phyloP scores from a whole-genome alignment of 2,113 vertebrate genomes.

The Hydrolagus affinis region DNA sequence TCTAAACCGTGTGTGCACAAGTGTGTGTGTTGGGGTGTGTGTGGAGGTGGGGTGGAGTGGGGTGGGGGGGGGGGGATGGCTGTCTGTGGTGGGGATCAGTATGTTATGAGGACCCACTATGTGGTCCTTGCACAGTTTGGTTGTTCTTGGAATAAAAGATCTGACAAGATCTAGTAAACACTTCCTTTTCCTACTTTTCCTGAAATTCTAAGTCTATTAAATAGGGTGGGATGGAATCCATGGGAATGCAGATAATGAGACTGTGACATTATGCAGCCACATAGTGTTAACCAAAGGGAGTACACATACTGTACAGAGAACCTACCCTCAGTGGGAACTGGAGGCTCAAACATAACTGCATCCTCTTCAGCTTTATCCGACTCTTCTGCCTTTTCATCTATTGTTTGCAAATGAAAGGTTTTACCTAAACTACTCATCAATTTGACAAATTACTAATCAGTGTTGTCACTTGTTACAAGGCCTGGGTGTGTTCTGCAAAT shows the following conservation, averaged over 20 bases:
- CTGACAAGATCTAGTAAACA: too few relatives aligned
- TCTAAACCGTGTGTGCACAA: too few relatives aligned
- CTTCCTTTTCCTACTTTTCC: too few relatives aligned
- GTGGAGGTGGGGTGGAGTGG: neutral
- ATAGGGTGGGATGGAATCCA: neutral
- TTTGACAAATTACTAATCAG: neutral
- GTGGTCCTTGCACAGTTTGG: too few relatives aligned
- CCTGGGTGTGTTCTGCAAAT: neutral
- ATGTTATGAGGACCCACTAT: too few relatives aligned
- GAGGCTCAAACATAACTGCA: neutral
- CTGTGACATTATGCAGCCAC: too few relatives aligned
- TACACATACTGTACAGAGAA: neutral
- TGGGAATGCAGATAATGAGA: neutral
- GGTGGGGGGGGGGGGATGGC: neutral
- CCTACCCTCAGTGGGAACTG: constrained; percentile 2
- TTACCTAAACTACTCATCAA: neutral
- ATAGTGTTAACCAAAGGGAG: neutral
- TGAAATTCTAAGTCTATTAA: neutral
- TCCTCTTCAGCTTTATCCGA: neutral
- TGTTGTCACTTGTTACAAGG: neutral
- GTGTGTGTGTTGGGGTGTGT: too few relatives aligned
- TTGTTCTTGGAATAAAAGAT: too few relatives aligned
- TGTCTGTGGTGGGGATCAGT: neutral
- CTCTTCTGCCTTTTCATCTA: neutral
- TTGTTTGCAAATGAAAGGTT: neutral